Base-by-base conservation (phyloP, 2,113 vertebrate genomes). In the Nymphicus hollandicus region DNA sequence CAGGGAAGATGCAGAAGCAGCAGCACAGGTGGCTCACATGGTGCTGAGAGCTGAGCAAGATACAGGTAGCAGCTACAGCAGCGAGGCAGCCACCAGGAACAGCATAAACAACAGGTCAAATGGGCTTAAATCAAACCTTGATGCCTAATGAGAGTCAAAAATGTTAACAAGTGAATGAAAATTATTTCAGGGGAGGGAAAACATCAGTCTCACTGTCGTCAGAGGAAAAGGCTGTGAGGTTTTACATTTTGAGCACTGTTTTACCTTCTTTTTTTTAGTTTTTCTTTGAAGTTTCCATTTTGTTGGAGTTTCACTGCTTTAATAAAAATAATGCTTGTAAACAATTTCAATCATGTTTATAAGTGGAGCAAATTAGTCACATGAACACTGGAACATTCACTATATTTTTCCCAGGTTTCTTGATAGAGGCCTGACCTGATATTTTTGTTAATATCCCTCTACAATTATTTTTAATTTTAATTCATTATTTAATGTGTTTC, bases 11-110 rank as follows among this genome's bases (percentile, higher is more conserved):
- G 6, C 29, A 86, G 80, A 70, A 79, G 14, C 63, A 58, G 66
- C 28, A 33, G 31, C 50, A 44, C 13, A 61, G 55, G 76, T 3
- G 4, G 18, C 39, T 65, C 1, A 2, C 8, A 12, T 0, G 2
- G 17, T 1, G 3, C 46, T 47, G 29, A 89, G 49, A 81, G 37
- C 20, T 5, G 2, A 68, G 39, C 7, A 27, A 84, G 78, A 22
- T 1, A 1, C 37, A n/a, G 20, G 33, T 35, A 87, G 55, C 60
- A 78, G 33, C 27, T 84, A 27, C 22, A 19, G 35, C 70, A 56
- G 50, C 16, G 35, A 72, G 35, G n/a, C 44, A 90, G 71, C 16
- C 66, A 56, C 50, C 50, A 70, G 18, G 25, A 91, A 10, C 28
- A 80, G 35, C 37, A 24, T 2, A 17, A 81, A 24, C 41, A 86